Evolutionary conservation across 2,113 vertebrate species (phyloP), one percentile per base, ranked within the genome.

Genomic region (Coptodon rendalli): DNA sequence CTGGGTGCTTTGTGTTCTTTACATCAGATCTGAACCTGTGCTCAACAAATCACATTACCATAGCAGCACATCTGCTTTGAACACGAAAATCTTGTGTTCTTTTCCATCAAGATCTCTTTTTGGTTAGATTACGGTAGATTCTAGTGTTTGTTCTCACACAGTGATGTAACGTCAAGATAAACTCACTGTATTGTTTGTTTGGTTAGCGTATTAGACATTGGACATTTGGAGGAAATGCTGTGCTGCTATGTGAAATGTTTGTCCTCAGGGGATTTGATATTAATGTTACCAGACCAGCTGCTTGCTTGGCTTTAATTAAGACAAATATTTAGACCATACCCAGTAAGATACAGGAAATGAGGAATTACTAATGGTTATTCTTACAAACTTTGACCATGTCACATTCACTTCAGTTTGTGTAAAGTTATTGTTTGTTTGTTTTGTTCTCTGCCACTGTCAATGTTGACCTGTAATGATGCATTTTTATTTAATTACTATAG

Each of bases 161-260:
- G 56, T 22, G 22, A 79, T 81, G 79, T 38, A 71, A 87, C 12
- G 7, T 66, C 48, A 56, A 63, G 22, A 10, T 81, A 57, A 52
- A 84, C 48, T 40, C 31, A 10, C 7, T 82, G 11, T 57, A 59
- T 82, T 34, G 81, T 88, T 92, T 61, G 68, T 89, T 90, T 89
- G 54, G 71, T 73, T 86, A 76, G 34, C 38, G 24, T 89, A 87
- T 90, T 84, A 89, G 85, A 89, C 90, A 83, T 92, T 56, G n/a
- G 59, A 87, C 83, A 88, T 89, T 91, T 92, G 82, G 89, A 82
- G 90, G 86, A 93, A 92, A 91, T 89, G 83, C 48, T 90, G 45
- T 68, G 79, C 85, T 89, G 57, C 36, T 78, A 7, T 91, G 89
- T 66, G 86, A 57, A 92, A 95, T 91, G 68, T 93, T 93, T 87